Percentiles rank a stretch among this genome's conserved stretches.
These are phyloP conservation scores for Aricia artaxerxes DNA, from an alignment of 2,888 invertebrate species.

Conservation along the genomic window DNA sequence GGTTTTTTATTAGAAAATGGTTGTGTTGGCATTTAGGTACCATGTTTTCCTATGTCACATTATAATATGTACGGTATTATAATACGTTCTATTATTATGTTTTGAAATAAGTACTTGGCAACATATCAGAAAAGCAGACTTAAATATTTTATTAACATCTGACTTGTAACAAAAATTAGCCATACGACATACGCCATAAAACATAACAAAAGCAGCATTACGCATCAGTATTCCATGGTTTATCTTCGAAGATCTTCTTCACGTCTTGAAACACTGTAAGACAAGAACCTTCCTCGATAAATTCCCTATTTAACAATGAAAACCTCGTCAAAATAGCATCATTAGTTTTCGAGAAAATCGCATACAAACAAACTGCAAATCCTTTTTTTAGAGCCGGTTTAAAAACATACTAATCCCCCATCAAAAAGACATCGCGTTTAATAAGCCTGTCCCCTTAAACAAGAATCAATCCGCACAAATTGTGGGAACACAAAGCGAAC, in stretches of 20 bases:
- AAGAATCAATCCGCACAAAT: conserved; percentile 66
- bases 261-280: background rate
- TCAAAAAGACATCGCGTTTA: conserved; percentile 14
- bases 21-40: background rate
- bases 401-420: background rate
- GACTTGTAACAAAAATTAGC: no score
- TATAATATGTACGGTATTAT: no score
- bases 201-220: no score
- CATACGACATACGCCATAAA: no score
- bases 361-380: background rate
- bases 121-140: no score
- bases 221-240: no score
- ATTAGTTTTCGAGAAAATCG: no score
- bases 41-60: no score
- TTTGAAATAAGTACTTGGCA: no score
- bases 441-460: conserved; percentile 48
- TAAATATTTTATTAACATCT: no score
- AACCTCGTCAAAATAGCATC: no score
- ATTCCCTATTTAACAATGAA: background rate
- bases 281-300: background rate
- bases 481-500: conserved; percentile 66
- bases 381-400: background rate
- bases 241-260: background rate
- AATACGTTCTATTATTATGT: no score
- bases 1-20: background rate